Conservation (phyloP, 2,888 invertebrate genomes). For the Rhimphoctona megacephalus region DNA sequence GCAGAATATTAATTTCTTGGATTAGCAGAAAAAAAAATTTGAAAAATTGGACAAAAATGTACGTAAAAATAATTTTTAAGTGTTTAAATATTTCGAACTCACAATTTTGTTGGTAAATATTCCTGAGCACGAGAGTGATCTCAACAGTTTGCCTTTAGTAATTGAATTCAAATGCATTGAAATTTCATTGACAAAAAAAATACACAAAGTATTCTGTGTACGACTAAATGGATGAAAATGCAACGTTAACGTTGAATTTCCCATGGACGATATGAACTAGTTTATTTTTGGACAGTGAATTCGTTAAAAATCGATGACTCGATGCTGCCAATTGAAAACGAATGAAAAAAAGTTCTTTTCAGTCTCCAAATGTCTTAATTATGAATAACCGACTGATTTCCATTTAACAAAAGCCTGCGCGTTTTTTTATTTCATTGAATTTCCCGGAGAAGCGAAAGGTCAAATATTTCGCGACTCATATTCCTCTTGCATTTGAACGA, state of each 20-base stretch:
- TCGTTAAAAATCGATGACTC: not conserved
- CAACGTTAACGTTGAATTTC: not conserved
- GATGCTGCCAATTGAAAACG: not conserved
- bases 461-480: not conserved
- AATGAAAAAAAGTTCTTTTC: not conserved
- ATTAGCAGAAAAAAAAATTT: not conserved
- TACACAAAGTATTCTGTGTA: not conserved
- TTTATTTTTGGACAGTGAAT: not conserved
- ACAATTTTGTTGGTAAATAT: not conserved
- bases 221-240: not conserved
- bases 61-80: not conserved
- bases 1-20: not conserved
- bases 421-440: not conserved
- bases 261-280: not conserved
- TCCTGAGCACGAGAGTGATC: not conserved
- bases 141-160: not conserved
- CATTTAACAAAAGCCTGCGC: not conserved
- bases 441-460: not conserved
- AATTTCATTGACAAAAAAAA: not conserved
- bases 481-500: not conserved
- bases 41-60: not conserved
- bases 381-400: constrained; percentile 10
- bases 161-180: not conserved
- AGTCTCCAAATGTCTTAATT: not conserved
- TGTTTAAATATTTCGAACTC: too few relatives aligned